Percentiles rank a stretch among this genome's conserved stretches.
phyloP scores from a whole-genome alignment of 2,797 vertebrate species.

The Loriculus beryllinus region DNA sequence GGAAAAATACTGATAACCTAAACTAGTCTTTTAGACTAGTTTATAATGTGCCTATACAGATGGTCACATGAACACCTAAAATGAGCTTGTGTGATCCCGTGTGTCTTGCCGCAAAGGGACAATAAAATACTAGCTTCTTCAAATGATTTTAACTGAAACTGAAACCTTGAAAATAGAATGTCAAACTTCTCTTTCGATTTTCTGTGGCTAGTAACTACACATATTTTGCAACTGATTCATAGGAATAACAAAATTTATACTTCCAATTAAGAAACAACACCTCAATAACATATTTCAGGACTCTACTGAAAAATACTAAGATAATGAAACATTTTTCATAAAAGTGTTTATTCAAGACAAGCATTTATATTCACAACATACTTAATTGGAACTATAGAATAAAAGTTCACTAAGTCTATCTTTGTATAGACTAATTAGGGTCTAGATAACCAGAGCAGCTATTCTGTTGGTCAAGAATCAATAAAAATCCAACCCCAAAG shows the following conservation, averaged over 20 bases:
- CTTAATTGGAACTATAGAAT: neutral
- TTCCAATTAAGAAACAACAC: neutral
- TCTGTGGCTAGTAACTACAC: neutral
- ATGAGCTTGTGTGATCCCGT: neutral
- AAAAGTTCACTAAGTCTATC: neutral
- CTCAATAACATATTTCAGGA: neutral
- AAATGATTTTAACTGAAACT: neutral
- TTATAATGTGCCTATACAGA: neutral
- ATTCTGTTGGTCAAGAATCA: neutral
- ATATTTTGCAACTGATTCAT: neutral
- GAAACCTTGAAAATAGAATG: neutral
- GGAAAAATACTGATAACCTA: neutral
- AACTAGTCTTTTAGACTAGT: neutral
- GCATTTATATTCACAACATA: neutral
- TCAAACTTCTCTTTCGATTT: neutral
- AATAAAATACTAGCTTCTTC: neutral
- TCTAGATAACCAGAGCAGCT: neutral
- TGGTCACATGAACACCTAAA: neutral
- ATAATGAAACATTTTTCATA: neutral
- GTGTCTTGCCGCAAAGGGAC: neutral
- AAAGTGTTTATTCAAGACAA: neutral
- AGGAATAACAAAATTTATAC: neutral
- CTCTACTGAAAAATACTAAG: neutral
- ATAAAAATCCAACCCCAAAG: neutral
- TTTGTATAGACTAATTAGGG: neutral